A percentile compares a stretch with the other conserved stretches of the same genome.
Conservation (phyloP, 2,113 vertebrate species). For the Nicator chloris region DNA sequence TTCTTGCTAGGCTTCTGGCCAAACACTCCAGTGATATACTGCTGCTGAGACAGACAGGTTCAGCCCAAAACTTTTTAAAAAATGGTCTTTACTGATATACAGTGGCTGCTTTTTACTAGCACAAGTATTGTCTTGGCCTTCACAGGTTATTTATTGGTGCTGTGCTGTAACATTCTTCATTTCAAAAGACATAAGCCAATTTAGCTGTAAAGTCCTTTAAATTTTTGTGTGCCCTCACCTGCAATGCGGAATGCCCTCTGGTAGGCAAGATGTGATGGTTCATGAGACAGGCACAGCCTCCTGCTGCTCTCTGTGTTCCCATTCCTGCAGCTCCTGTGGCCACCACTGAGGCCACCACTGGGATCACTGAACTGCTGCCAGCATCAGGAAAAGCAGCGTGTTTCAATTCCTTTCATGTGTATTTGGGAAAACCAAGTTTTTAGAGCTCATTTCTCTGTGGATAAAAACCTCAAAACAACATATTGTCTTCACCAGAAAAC, state of each 20-base stretch:
- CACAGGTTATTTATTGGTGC: neutral
- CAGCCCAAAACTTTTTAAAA: neutral
- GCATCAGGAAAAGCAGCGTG: neutral
- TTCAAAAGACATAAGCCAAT: neutral
- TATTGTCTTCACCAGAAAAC: neutral
- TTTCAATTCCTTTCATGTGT: neutral
- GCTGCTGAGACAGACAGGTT: neutral
- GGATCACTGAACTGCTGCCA: neutral
- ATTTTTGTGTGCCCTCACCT: neutral
- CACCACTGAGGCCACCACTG: neutral
- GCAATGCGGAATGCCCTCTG: neutral
- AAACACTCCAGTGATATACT: neutral
- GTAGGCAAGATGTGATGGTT: neutral
- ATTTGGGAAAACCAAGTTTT: neutral
- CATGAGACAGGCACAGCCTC: neutral
- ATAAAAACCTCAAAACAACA: neutral
- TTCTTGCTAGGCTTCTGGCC: neutral
- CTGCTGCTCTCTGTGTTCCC: neutral
- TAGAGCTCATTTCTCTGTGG: neutral
- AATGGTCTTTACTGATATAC: neutral
- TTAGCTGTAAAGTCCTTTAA: neutral
- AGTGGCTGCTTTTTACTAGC: neutral
- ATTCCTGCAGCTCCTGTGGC: neutral
- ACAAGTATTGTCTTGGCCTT: neutral
- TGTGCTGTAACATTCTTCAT: neutral